Evolutionary conservation across 2,888 invertebrate genomes (phyloP).

Genomic region (Dasypolia templi): DNA sequence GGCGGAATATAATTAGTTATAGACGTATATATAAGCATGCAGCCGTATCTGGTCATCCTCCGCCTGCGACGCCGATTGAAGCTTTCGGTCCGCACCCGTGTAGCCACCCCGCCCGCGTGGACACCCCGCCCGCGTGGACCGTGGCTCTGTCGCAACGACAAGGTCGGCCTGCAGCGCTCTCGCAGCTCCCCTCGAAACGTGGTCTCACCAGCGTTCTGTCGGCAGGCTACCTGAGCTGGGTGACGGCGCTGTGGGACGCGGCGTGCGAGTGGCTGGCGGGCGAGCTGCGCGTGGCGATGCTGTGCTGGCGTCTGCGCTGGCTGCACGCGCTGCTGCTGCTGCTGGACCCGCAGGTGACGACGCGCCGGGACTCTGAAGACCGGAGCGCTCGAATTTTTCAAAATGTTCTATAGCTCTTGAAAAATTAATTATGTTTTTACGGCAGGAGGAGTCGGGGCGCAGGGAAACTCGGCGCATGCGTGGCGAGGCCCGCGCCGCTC

Average conservation of each 20-base stretch:
- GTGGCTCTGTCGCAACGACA: neutral
- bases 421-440: neutral
- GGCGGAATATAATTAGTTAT: too few relatives aligned
- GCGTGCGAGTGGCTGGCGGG: constrained; percentile 70
- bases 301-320: constrained; percentile 84
- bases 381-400: too few relatives aligned
- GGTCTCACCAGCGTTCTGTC: neutral
- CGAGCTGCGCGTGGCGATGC: constrained; percentile 72
- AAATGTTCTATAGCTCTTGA: neutral
- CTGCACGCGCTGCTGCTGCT: constrained; percentile 76
- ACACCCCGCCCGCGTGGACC: neutral
- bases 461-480: constrained; percentile 59
- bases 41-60: too few relatives aligned
- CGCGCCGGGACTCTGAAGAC: neutral
- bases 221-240: constrained; percentile 73
- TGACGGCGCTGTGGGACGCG: constrained; percentile 77
- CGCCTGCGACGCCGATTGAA: too few relatives aligned
- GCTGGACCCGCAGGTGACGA: constrained; percentile 47
- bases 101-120: too few relatives aligned
- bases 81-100: too few relatives aligned
- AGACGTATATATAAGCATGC: too few relatives aligned
- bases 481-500: constrained; percentile 67
- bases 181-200: too few relatives aligned
- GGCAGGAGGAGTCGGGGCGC: constrained; percentile 44
- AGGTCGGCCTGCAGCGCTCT: neutral